Percentiles rank a stretch among this genome's conserved stretches.
Conservation (phyloP, 2,113 vertebrate species). For the Percopsis transmontana region DNA sequence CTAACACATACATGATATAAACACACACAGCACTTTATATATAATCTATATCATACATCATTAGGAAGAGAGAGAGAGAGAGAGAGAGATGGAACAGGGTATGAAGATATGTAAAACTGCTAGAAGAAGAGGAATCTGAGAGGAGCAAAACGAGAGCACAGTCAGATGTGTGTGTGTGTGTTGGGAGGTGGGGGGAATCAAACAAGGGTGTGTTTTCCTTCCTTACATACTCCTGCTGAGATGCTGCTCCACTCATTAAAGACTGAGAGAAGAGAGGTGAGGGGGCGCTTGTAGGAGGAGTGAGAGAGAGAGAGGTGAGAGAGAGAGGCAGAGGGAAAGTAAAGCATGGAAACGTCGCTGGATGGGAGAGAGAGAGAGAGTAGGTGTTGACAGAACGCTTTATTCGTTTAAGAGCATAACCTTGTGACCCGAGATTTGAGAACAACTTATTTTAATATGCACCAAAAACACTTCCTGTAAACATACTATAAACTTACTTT, state of each 20-base stretch:
- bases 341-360: conserved; percentile 40
- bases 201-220: conserved; percentile 44
- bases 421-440: too few relatives aligned
- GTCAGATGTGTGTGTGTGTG: conserved; percentile 32
- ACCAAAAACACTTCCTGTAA: background rate
- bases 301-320: conserved; percentile 14
- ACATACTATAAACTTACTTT: background rate
- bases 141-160: conserved; percentile 33
- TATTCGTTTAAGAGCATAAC: too few relatives aligned
- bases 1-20: background rate
- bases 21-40: background rate
- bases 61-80: conserved; percentile 17
- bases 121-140: conserved; percentile 24
- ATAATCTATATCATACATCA: background rate
- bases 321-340: background rate
- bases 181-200: conserved; percentile 24
- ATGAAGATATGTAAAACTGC: conserved; percentile 15
- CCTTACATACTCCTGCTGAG: conserved; percentile 67
- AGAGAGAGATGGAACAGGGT: background rate
- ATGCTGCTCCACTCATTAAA: conserved; percentile 64
- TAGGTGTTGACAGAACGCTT: conserved; percentile 7
- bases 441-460: background rate
- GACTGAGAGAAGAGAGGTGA: conserved; percentile 57
- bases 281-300: conserved; percentile 42
- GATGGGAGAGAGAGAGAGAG: conserved; percentile 30